phyloP scores from a whole-genome alignment of 2,888 invertebrate genomes.

The Nymphalis c-album region DNA sequence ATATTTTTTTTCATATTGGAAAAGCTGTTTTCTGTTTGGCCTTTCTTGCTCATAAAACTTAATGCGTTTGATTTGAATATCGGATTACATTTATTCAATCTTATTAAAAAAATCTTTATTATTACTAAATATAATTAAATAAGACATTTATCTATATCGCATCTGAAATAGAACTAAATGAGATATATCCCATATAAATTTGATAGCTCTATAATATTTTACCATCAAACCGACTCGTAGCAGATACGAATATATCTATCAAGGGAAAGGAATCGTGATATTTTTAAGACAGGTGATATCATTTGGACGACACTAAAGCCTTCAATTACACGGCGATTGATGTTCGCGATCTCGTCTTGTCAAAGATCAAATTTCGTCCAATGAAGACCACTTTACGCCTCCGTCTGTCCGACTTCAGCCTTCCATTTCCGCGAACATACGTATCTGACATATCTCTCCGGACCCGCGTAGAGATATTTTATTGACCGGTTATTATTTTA shows the following conservation, averaged over 20 bases:
- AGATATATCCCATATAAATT: conserved; percentile 22
- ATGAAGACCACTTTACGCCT: conserved; percentile 61
- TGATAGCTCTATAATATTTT: conserved; percentile 30
- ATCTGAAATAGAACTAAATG: conserved; percentile 18
- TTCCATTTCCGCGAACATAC: conserved; percentile 56
- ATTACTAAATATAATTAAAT: neutral
- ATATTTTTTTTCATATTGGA: neutral
- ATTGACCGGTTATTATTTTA: conserved; percentile 80
- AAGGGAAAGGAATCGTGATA: conserved; percentile 39
- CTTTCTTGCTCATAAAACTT: conserved; percentile 14
- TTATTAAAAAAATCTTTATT: neutral
- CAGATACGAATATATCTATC: conserved; percentile 37
- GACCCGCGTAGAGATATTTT: conserved; percentile 67
- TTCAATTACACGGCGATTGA: conserved; percentile 76
- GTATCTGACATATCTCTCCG: conserved; percentile 75
- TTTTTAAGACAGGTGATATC: conserved; percentile 53
- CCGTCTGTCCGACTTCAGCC: conserved; percentile 55
- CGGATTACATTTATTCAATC: neutral
- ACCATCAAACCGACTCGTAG: conserved; percentile 20
- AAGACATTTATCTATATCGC: neutral
- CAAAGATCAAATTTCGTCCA: conserved; percentile 70
- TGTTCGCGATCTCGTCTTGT: conserved; percentile 64
- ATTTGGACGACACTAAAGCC: conserved; percentile 62
- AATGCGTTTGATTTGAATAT: neutral
- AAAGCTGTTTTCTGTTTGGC: conserved; percentile 1